Evolutionary conservation across 2,888 invertebrate genomes (phyloP).

Genomic region (Drosophila ochracea): DNA sequence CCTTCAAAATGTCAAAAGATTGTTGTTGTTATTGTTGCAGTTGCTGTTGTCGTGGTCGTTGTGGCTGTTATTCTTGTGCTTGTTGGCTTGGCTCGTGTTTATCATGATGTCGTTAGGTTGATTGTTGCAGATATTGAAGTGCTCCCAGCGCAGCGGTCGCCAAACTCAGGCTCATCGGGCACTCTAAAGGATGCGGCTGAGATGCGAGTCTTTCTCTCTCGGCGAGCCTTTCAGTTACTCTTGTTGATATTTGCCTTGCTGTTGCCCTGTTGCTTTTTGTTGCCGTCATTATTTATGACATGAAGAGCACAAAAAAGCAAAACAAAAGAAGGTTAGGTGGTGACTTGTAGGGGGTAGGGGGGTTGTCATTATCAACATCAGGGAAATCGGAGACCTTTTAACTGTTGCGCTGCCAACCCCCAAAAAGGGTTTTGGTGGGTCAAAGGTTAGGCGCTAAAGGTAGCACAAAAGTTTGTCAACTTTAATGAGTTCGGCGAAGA

Average conservation of each 20-base stretch:
- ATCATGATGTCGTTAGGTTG: conserved; percentile 69
- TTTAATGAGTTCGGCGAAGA: conserved; percentile 32
- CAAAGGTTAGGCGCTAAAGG: conserved; percentile 16
- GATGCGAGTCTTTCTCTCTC: conserved; percentile 1
- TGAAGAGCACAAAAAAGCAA: conserved; percentile 34
- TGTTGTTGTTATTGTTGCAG: conserved; percentile 5
- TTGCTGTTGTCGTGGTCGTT: conserved; percentile 16
- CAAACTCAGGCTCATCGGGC: conserved; percentile 35
- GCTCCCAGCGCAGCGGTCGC: conserved; percentile 30
- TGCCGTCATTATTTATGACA: conserved; percentile 53
- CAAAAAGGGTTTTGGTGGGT: conserved; percentile 35
- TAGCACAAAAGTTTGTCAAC: conserved; percentile 13
- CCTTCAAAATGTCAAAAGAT: conserved; percentile 73
- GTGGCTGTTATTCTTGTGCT: conserved; percentile 17
- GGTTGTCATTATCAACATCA: conserved; percentile 46
- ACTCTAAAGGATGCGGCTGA: conserved; percentile 17
- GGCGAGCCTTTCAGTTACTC: conserved; percentile 51
- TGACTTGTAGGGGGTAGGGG: conserved; percentile 1
- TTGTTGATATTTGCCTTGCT: conserved; percentile 67
- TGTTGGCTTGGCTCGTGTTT: conserved; percentile 48
- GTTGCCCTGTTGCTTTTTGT: conserved; percentile 16
- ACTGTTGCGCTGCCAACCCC: conserved; percentile 57
- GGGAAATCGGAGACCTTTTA: conserved; percentile 31
- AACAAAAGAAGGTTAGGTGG: background rate
- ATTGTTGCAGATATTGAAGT: conserved; percentile 53